Evolutionary conservation across 23 tunicate species (phyloP).

Genomic region (Oikopleura vanhoeffeni): DNA sequence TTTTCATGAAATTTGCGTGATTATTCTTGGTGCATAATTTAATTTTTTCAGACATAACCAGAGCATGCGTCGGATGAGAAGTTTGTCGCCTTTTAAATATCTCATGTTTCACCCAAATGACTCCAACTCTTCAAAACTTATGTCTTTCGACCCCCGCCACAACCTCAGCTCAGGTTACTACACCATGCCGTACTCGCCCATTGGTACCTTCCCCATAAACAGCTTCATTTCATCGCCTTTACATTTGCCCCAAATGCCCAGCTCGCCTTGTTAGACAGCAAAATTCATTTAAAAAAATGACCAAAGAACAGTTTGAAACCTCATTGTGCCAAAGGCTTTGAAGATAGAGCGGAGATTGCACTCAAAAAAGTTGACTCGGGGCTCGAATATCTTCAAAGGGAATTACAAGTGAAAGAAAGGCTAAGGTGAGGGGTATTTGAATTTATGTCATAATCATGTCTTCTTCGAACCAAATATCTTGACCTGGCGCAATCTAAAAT

Average conservation of each 20-base stretch:
- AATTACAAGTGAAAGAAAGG: not conserved
- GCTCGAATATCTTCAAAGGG: not conserved
- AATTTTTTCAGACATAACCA: no score
- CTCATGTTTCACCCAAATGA: not conserved
- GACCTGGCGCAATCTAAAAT: no score
- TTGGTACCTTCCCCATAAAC: not conserved
- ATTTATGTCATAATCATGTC: no score
- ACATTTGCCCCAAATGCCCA: not conserved
- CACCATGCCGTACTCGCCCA: slow-evolving; percentile 4
- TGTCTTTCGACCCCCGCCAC: not conserved
- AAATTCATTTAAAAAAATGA: not conserved
- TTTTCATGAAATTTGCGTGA: no score
- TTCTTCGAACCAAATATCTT: no score
- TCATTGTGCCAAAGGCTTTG: not conserved
- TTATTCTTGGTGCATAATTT: no score
- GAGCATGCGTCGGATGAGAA: not conserved
- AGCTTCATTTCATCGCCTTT: not conserved
- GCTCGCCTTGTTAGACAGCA: not conserved
- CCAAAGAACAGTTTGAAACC: not conserved
- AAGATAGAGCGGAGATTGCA: not conserved
- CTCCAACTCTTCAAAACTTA: not conserved
- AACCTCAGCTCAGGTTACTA: not conserved
- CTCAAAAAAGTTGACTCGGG: slow-evolving; percentile 1
- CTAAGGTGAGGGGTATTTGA: no score
- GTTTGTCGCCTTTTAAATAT: not conserved